Base-by-base conservation (phyloP, 2,888 invertebrate genomes). In the Apodemia hepburni region DNA sequence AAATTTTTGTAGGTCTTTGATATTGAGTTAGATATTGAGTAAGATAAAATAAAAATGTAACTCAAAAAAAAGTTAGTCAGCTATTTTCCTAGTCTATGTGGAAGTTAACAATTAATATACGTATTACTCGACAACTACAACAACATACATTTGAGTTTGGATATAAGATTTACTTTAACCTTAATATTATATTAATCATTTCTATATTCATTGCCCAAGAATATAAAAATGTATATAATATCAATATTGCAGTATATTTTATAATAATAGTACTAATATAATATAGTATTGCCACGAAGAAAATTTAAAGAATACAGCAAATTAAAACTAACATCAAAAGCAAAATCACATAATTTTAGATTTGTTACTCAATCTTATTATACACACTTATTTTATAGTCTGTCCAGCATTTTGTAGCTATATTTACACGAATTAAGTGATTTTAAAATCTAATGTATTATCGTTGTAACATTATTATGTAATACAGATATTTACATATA, bases 171-270 rank as follows among this genome's bases (percentile, higher is more conserved):
- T 12, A 38, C 11, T 11, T 11, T 15, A 42, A 42, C 3, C 38
- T 38, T 38, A 42, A 42, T 42, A 42, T 42, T 42, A 42, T 42
- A 42, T 42, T 42, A 4, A 71, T 77, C 75, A 81, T 83, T 82
- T 84, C 79, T 81, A 79, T 73, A 87, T 78, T 84, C 81, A 91
- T 91, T 91, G 90, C 90, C 90, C 90, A 62, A 60, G 83, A 88
- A 78, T 83, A 80, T 79, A 84, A 79, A 85, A 84, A 84, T 78
- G 75, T 75, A 69, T 66, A 71, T 69, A 74, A 64, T 73, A 64
- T 42, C 42, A 4, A 42, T 12, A 42, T 4, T 15, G 12, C 12
- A 38, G 42, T 4, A 42, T 2, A 42, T 42, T 42, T 15, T 42
- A 15, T 38, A 38, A 3, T 38, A 38, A 12, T 38, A 38, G 2